phyloP scores from a whole-genome alignment of 2,113 vertebrate species.

The Phylloscopus whistleri region DNA sequence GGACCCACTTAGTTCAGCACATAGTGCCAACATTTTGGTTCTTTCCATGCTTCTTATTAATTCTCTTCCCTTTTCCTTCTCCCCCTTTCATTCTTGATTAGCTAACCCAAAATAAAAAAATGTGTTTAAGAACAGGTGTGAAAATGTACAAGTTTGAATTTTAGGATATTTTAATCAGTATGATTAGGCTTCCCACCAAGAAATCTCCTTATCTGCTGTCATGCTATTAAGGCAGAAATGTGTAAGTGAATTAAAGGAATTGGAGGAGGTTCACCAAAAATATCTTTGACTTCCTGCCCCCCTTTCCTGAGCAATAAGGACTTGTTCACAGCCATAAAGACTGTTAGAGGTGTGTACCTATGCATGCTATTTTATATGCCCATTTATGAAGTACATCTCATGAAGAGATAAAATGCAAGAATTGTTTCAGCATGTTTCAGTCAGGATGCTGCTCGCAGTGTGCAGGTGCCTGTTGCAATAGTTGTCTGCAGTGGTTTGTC shows the following conservation, averaged over 20 bases:
- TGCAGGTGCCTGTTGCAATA: not conserved
- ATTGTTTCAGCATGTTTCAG: not conserved
- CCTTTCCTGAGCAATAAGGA: not conserved
- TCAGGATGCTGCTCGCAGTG: rapidly evolving
- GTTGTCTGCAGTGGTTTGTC: not conserved
- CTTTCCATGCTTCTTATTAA: not conserved
- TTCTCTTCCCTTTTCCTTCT: not conserved
- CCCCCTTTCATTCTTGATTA: not conserved
- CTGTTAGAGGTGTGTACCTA: not conserved
- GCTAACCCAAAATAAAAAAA: not conserved
- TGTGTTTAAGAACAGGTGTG: not conserved
- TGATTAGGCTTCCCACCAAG: not conserved
- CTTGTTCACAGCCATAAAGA: not conserved
- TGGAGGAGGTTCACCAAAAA: not conserved
- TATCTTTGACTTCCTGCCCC: not conserved
- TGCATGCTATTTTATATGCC: not conserved
- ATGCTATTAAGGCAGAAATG: not conserved
- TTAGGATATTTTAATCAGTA: not conserved
- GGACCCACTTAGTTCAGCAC: not conserved
- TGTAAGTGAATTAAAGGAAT: not conserved
- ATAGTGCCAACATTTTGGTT: not conserved
- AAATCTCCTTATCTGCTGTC: not conserved
- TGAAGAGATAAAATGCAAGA: not conserved
- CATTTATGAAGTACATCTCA: not conserved
- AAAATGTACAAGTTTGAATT: not conserved